These are phyloP conservation scores for Aratinga solstitialis DNA, from an alignment of 2,797 vertebrate species.

Conservation along the genomic window DNA sequence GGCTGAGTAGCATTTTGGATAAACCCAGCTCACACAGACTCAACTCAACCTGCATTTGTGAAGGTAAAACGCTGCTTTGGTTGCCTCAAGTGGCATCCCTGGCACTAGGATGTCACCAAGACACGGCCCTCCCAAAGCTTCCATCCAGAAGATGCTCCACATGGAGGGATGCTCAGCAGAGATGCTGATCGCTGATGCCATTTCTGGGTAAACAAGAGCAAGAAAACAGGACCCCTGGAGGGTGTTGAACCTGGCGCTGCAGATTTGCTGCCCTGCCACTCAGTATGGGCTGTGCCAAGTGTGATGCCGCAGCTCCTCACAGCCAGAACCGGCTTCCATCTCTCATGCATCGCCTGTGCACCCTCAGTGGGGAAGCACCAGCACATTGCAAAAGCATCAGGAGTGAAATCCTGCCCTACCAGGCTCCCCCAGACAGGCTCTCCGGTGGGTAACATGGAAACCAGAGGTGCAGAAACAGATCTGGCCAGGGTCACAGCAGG, in stretches of 20 bases:
- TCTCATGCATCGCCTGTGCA: accelerated
- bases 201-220: not conserved
- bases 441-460: not conserved
- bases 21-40: not conserved
- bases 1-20: not conserved
- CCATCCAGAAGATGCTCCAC: not conserved
- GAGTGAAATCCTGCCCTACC: not conserved
- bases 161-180: not conserved
- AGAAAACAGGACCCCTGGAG: not conserved
- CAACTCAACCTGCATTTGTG: not conserved
- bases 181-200: accelerated
- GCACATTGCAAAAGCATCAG: accelerated
- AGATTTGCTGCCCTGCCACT: not conserved
- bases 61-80: not conserved
- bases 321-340: not conserved
- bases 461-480: not conserved
- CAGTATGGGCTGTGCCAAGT: not conserved
- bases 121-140: not conserved
- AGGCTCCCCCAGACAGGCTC: not conserved
- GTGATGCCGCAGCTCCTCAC: accelerated
- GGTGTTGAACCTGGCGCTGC: not conserved
- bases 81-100: not conserved
- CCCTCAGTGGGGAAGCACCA: not conserved
- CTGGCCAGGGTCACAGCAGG: not conserved
- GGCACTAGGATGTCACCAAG: not conserved